Percentiles rank a stretch among this genome's conserved stretches.
Evolutionary conservation across 2,888 invertebrate species (phyloP).

Genomic region (Saturnia pavonia): DNA sequence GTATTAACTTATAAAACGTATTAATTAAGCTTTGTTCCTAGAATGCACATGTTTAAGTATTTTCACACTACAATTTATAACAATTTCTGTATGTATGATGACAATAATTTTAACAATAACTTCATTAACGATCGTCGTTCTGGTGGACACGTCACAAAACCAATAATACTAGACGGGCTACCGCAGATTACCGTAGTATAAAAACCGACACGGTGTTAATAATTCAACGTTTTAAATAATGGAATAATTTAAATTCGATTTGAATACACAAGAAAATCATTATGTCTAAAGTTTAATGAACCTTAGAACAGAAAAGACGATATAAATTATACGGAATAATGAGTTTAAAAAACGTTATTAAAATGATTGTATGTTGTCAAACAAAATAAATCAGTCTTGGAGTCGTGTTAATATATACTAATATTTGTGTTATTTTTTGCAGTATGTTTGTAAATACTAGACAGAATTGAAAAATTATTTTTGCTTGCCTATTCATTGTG

Average conservation of each 20-base stretch:
- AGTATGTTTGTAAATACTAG: no score
- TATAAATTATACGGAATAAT: no score
- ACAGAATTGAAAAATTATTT: no score
- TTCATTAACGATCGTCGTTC: conserved; percentile 7
- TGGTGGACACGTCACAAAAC: neutral
- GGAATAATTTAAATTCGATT: neutral
- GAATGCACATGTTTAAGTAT: neutral
- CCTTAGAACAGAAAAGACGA: neutral
- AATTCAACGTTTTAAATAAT: neutral
- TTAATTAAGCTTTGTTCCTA: conserved; percentile 13
- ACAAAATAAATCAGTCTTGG: neutral
- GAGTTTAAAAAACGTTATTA: neutral
- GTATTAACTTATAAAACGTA: neutral
- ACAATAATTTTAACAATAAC: conserved; percentile 8
- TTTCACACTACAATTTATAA: neutral
- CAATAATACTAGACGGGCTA: neutral
- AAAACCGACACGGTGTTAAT: neutral
- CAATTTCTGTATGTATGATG: neutral
- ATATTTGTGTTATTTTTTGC: neutral
- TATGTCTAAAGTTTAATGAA: neutral
- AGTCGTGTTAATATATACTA: neutral
- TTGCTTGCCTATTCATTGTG: no score
- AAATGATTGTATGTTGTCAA: neutral
- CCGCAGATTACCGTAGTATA: neutral
- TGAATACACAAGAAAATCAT: neutral